phyloP scores from a whole-genome alignment of 2,797 vertebrate species.

The Dermochelys coriacea region DNA sequence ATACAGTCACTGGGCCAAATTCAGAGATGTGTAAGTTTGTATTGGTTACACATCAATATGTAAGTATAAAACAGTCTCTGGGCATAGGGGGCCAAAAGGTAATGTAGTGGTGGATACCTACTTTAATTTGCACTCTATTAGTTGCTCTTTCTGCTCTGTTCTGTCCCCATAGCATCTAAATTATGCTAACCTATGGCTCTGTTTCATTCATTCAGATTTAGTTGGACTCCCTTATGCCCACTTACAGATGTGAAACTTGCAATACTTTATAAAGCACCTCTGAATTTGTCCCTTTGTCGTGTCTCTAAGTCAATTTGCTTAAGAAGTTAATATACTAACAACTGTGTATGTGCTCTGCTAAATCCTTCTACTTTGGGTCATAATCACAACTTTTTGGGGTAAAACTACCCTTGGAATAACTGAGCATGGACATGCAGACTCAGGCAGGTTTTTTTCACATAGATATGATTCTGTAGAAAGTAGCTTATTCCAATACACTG shows the following conservation, averaged over 20 bases:
- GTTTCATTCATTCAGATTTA: neutral
- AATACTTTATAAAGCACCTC: neutral
- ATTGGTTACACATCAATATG: neutral
- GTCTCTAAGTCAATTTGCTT: neutral
- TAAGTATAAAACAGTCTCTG: neutral
- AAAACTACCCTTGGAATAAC: neutral
- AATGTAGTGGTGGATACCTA: neutral
- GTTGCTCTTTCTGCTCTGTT: neutral
- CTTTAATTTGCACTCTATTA: neutral
- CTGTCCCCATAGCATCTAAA: neutral
- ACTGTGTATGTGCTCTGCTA: neutral
- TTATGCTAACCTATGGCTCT: neutral
- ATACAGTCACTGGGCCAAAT: neutral
- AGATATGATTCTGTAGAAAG: neutral
- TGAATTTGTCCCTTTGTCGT: neutral
- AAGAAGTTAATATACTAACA: neutral
- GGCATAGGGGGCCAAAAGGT: neutral
- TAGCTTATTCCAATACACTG: neutral
- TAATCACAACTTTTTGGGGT: accelerated
- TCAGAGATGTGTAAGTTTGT: neutral
- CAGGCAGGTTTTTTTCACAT: neutral
- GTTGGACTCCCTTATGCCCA: neutral
- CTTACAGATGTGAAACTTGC: neutral
- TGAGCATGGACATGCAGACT: accelerated
- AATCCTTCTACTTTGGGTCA: neutral